These are phyloP conservation scores for Lordiphosa mommai DNA, from an alignment of 1,140 invertebrate species.

Conservation along the genomic window DNA sequence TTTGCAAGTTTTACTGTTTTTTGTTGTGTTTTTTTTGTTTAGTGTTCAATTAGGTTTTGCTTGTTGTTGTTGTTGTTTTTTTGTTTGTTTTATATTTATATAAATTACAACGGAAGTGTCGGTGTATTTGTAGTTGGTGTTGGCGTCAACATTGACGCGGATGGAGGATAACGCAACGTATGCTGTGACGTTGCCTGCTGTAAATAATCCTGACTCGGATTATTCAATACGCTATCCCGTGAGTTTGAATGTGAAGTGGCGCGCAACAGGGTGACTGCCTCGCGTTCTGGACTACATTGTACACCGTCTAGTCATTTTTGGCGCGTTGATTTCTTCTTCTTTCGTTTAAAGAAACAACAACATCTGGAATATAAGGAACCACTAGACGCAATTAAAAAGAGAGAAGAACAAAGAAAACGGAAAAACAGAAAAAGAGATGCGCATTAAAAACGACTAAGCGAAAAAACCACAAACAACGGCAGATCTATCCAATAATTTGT, in stretches of 20 bases:
- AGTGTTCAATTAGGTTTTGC: slow-evolving; percentile 29
- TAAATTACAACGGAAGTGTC: slow-evolving; percentile 80
- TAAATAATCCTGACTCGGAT: slow-evolving; percentile 80
- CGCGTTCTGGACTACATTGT: slow-evolving; percentile 83
- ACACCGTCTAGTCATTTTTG: slow-evolving; percentile 80
- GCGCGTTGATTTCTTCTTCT: slow-evolving; percentile 92
- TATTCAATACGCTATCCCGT: slow-evolving; percentile 83
- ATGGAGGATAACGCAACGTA: slow-evolving; percentile 80
- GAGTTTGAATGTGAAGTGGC: slow-evolving; percentile 85
- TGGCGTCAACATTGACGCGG: slow-evolving; percentile 80
- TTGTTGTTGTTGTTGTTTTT: slow-evolving; percentile 19
- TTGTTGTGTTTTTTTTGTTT: slow-evolving; percentile 44
- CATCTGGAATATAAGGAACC: slow-evolving; percentile 86
- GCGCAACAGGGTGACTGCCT: slow-evolving; percentile 84
- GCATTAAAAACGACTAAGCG: slow-evolving; percentile 79
- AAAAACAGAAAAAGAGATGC: slow-evolving; percentile 44
- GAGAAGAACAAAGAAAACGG: slow-evolving; percentile 36
- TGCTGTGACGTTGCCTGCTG: slow-evolving; percentile 80
- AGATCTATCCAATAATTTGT: slow-evolving; percentile 65
- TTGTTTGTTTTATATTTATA: slow-evolving; percentile 46
- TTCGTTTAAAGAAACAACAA: slow-evolving; percentile 97
- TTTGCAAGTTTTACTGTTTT: slow-evolving; percentile 30
- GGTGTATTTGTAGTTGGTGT: slow-evolving; percentile 80
- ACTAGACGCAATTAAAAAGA: slow-evolving; percentile 67
- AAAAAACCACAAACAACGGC: slow-evolving; percentile 59